Evolutionary conservation across 2,113 vertebrate species (phyloP).

Genomic region (Paradoxurus hermaphroditus): DNA sequence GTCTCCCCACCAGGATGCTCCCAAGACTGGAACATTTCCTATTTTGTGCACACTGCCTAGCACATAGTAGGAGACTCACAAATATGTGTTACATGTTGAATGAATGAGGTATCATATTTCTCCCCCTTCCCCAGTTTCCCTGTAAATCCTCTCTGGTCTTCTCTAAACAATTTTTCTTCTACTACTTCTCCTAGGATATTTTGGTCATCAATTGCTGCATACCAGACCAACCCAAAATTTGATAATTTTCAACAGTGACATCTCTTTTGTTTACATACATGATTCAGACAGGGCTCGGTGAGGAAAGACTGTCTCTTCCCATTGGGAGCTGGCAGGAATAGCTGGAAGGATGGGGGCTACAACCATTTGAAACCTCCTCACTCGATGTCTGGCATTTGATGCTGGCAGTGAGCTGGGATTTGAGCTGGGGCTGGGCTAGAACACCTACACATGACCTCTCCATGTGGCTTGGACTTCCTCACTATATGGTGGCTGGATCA

Average conservation of each 20-base stretch:
- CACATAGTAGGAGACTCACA: not conserved
- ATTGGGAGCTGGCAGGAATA: not conserved
- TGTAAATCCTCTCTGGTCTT: not conserved
- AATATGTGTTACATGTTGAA: not conserved
- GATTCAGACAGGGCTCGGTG: not conserved
- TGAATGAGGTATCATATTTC: not conserved
- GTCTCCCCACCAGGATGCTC: not conserved
- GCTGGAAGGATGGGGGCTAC: not conserved
- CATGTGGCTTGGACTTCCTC: not conserved
- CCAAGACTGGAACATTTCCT: not conserved
- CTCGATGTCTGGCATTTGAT: not conserved
- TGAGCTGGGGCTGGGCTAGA: not conserved
- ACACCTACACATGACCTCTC: not conserved
- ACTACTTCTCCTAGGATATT: not conserved
- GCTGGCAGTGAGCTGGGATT: not conserved
- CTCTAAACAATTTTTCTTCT: not conserved
- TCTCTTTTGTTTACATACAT: not conserved
- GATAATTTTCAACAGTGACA: not conserved
- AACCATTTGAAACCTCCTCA: not conserved
- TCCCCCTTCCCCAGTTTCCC: not conserved
- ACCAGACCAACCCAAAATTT: not conserved
- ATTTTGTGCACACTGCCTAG: not conserved
- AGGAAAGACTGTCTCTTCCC: not conserved
- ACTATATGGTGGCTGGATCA: not conserved
- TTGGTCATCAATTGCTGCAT: not conserved